Conservation (phyloP, 2,888 invertebrate genomes). For the Adelognathus sp. region DNA sequence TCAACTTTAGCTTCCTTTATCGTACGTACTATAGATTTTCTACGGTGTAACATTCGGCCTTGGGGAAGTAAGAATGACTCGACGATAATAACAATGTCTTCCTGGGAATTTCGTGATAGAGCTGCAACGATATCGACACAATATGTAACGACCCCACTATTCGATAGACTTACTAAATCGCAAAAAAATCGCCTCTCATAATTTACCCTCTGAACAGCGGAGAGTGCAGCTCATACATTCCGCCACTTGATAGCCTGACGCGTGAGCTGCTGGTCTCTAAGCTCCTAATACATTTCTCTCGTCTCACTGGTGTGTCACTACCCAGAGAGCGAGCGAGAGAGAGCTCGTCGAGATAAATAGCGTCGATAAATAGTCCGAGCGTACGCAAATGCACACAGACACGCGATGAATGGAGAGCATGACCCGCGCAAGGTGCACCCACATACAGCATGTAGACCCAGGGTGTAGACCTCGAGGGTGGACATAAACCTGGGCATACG, state of each 20-base stretch:
- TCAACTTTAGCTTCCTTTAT: too few species aligned
- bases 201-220: neutral
- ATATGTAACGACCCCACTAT: neutral
- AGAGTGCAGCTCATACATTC: neutral
- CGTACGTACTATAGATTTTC: too few species aligned
- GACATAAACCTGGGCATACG: conserved; percentile 3
- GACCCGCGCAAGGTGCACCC: neutral
- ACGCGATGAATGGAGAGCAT: conserved; percentile 15
- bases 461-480: neutral
- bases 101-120: too few species aligned
- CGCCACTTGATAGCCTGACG: neutral
- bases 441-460: neutral
- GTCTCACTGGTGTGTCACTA: neutral
- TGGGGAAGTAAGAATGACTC: too few species aligned
- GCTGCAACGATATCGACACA: neutral
- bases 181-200: neutral
- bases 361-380: conserved; percentile 41
- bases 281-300: conserved; percentile 20
- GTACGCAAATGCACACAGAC: conserved; percentile 28
- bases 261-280: conserved; percentile 4
- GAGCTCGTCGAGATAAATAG: conserved; percentile 49
- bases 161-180: neutral
- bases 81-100: too few species aligned
- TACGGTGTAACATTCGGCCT: too few species aligned
- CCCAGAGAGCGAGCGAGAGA: conserved; percentile 16